Conservation (phyloP, 2,113 vertebrate genomes). For the Albula glossodonta region DNA sequence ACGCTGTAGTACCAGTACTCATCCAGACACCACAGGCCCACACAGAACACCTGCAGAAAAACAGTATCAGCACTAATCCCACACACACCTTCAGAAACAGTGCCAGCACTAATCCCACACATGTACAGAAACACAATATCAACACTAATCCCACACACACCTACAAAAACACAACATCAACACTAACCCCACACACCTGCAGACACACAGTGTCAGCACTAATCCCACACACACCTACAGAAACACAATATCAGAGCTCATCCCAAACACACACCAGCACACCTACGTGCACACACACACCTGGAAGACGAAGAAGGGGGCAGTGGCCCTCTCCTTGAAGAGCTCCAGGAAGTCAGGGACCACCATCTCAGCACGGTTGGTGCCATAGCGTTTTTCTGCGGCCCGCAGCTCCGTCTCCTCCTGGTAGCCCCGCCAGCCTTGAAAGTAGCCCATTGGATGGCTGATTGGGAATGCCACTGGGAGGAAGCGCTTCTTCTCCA, state of each 20-base stretch:
- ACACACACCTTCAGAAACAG: conserved; percentile 64
- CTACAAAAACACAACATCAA: conserved; percentile 49
- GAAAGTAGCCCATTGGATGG: conserved; percentile 78
- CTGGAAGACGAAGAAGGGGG: conserved; percentile 97
- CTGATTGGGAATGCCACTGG: conserved; percentile 83
- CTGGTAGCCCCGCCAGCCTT: conserved; percentile 85
- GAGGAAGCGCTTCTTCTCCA: conserved; percentile 80
- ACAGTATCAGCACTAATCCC: conserved; percentile 64
- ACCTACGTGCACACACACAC: conserved; percentile 53
- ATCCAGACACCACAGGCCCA: conserved; percentile 94
- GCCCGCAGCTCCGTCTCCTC: conserved; percentile 83
- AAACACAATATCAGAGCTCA: not conserved
- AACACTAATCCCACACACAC: not conserved
- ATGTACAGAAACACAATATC: not conserved
- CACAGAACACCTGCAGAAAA: conserved; percentile 84
- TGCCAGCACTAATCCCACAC: not conserved
- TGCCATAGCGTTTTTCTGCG: conserved; percentile 85
- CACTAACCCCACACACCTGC: not conserved
- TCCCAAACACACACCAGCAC: not conserved
- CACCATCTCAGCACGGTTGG: conserved; percentile 93
- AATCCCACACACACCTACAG: not conserved
- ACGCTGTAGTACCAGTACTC: conserved; percentile 99
- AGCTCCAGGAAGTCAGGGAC: conserved; percentile 94
- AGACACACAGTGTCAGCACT: not conserved
- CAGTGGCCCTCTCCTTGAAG: conserved; percentile 91